These are phyloP conservation scores for Drepana falcataria DNA, from an alignment of 2,888 invertebrate species.

Conservation along the genomic window DNA sequence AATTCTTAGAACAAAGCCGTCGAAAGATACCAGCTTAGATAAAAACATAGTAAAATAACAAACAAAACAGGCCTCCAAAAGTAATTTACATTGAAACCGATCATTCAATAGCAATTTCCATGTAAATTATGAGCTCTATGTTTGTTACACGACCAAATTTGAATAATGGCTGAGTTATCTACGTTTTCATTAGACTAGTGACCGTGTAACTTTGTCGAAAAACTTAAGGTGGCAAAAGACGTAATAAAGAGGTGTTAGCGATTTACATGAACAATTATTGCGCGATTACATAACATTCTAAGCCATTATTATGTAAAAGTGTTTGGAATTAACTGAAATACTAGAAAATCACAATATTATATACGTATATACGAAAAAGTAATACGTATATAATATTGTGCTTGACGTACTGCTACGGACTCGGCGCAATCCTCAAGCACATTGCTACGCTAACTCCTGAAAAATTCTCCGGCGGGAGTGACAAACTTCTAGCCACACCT, in stretches of 20 bases:
- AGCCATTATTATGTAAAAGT: too few species aligned
- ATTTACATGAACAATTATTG: slow-evolving; percentile 17
- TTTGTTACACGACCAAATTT: slow-evolving; percentile 8
- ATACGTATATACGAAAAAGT: too few species aligned
- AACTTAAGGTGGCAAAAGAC: background rate
- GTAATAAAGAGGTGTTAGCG: slow-evolving; percentile 8
- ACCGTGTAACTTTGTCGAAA: slow-evolving; percentile 25
- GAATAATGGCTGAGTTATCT: slow-evolving; percentile 7
- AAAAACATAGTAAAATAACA: background rate
- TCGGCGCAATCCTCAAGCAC: too few species aligned
- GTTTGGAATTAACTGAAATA: too few species aligned
- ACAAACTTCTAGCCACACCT: too few species aligned
- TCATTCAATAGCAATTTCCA: slow-evolving; percentile 8
- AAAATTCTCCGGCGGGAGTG: too few species aligned
- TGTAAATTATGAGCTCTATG: slow-evolving; percentile 7
- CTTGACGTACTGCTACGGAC: too few species aligned
- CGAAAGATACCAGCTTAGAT: background rate
- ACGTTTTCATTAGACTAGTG: slow-evolving; percentile 23
- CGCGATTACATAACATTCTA: too few species aligned
- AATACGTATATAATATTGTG: too few species aligned
- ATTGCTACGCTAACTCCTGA: too few species aligned
- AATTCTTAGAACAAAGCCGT: background rate
- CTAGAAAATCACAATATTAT: too few species aligned
- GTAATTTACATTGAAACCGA: slow-evolving; percentile 11
- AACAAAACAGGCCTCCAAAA: background rate